Percentiles rank a stretch among this genome's conserved stretches.
phyloP scores from a whole-genome alignment of 2,888 invertebrate genomes.

The Corythucha ciliata region DNA sequence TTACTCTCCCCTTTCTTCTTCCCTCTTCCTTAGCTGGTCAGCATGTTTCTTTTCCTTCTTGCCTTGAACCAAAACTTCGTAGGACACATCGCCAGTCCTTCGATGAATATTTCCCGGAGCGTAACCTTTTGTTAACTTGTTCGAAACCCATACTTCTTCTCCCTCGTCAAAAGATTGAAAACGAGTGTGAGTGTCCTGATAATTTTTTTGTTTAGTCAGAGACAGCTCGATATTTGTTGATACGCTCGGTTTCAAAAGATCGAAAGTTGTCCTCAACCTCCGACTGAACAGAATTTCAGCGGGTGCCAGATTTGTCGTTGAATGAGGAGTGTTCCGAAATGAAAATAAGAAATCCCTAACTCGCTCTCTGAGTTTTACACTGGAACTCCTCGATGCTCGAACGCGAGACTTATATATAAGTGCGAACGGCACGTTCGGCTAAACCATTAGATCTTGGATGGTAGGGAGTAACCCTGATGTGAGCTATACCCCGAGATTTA shows the following conservation, averaged over 20 bases:
- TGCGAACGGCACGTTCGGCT: constrained; percentile 10
- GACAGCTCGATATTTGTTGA: no score
- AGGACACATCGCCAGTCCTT: not conserved
- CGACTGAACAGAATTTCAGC: not conserved
- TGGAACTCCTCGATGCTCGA: constrained; percentile 2
- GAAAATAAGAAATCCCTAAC: constrained; percentile 10
- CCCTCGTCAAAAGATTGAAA: not conserved
- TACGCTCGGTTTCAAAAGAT: constrained; percentile 1
- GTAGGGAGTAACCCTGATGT: constrained; percentile 14
- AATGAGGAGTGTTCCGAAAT: constrained; percentile 4
- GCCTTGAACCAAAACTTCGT: not conserved
- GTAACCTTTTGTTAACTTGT: not conserved
- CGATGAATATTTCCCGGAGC: not conserved
- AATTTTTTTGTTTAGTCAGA: no score
- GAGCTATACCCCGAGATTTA: constrained; percentile 7
- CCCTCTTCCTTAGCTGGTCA: constrained; percentile 3
- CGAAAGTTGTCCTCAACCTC: not conserved
- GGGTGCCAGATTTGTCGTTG: not conserved
- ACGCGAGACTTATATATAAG: constrained; percentile 16
- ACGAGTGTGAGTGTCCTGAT: no score
- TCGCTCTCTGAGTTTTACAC: not conserved
- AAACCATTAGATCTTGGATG: constrained; percentile 17
- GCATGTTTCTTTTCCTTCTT: constrained; percentile 3
- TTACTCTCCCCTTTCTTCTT: no score
- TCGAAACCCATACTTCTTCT: not conserved